phyloP scores from a whole-genome alignment of 2,797 vertebrate species.

The Nannoperca australis region DNA sequence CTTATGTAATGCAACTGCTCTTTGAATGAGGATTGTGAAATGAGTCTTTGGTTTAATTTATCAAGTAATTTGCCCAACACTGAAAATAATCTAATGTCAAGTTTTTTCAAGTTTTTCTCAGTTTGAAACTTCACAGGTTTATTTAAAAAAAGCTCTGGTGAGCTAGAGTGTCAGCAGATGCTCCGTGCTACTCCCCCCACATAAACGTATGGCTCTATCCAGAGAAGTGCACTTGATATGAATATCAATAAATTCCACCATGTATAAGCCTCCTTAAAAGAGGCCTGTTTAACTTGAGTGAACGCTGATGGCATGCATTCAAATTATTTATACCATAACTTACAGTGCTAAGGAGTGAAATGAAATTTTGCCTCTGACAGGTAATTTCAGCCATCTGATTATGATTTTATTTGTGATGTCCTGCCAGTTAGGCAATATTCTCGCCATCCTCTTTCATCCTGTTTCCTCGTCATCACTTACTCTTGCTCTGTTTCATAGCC shows the following conservation, averaged over 20 bases:
- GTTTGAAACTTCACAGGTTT: conserved; percentile 37
- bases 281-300: conserved; percentile 62
- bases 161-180: conserved; percentile 60
- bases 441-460: conserved; percentile 18
- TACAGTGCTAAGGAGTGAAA: conserved; percentile 55
- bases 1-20: neutral
- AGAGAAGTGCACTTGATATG: conserved; percentile 57
- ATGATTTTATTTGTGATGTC: conserved; percentile 64
- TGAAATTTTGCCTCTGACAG: conserved; percentile 56
- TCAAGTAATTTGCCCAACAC: neutral
- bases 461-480: conserved; percentile 34
- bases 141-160: conserved; percentile 39
- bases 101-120: too few species aligned
- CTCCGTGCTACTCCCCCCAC: conserved; percentile 39
- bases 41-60: neutral
- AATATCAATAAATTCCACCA: conserved; percentile 72
- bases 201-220: conserved; percentile 72
- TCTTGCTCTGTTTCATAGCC: neutral
- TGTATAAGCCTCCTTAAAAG: conserved; percentile 49
- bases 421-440: conserved; percentile 49
- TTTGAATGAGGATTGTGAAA: neutral
- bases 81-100: neutral
- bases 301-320: conserved; percentile 66
- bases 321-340: conserved; percentile 64
- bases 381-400: conserved; percentile 66